phyloP scores from a whole-genome alignment of 2,888 invertebrate species.

The Rhagium mordax region DNA sequence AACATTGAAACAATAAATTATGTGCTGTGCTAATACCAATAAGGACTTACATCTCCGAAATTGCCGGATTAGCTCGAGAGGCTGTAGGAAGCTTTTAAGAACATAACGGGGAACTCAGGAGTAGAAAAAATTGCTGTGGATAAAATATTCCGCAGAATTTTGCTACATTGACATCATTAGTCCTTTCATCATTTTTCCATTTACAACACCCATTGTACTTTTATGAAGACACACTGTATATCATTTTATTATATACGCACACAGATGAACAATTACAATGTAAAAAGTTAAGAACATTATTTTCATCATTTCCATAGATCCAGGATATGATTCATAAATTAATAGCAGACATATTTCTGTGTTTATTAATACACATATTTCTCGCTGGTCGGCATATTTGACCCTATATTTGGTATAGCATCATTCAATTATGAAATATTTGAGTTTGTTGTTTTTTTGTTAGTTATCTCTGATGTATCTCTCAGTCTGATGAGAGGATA shows the following conservation, averaged over 20 bases:
- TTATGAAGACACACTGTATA: too few species aligned
- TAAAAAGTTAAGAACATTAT: too few species aligned
- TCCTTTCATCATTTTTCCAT: too few species aligned
- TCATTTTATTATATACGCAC: too few species aligned
- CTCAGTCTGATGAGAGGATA: slow-evolving; percentile 4
- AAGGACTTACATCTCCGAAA: background rate
- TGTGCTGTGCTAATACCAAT: background rate
- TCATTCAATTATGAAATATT: slow-evolving; percentile 13
- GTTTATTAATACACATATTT: slow-evolving; percentile 3
- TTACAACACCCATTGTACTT: too few species aligned
- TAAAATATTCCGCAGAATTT: too few species aligned
- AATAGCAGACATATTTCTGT: background rate
- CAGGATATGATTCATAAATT: slow-evolving; percentile 5
- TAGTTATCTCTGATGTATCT: slow-evolving; percentile 8
- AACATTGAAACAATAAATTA: background rate
- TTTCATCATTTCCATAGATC: background rate
- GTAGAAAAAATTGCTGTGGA: too few species aligned
- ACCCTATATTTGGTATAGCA: slow-evolving; percentile 6
- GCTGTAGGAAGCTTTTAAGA: background rate
- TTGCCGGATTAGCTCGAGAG: background rate
- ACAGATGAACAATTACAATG: too few species aligned
- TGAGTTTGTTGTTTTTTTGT: slow-evolving; percentile 22
- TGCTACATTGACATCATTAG: too few species aligned
- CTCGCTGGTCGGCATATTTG: background rate
- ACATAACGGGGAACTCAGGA: too few species aligned